These are phyloP conservation scores for Steromphala cineraria DNA, from an alignment of 2,888 invertebrate species.

Conservation along the genomic window DNA sequence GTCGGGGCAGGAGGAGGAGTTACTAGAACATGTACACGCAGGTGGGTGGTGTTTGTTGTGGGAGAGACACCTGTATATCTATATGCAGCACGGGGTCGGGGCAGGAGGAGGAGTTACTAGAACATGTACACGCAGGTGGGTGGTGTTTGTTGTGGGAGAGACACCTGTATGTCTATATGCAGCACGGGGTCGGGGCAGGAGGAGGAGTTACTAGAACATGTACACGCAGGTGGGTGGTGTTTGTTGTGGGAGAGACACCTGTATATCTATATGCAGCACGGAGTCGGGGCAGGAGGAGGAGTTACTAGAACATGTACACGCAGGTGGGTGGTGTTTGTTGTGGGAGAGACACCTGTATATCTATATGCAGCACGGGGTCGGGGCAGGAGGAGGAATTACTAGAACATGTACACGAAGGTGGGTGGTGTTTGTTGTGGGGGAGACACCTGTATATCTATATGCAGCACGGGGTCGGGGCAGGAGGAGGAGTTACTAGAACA, in stretches of 20 bases:
- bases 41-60: too few species aligned
- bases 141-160: too few species aligned
- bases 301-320: conserved; percentile 81
- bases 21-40: too few species aligned
- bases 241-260: conserved; percentile 78
- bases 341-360: too few species aligned
- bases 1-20: too few species aligned
- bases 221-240: too few species aligned
- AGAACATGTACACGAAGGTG: too few species aligned
- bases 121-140: conserved; percentile 79
- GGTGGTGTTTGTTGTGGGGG: conserved; percentile 77
- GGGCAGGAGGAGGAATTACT: too few species aligned
- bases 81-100: conserved; percentile 84
- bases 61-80: conserved; percentile 81
- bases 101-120: conserved; percentile 81
- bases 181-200: too few species aligned
- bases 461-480: conserved; percentile 81
- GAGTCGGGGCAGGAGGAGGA: conserved; percentile 82
- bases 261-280: conserved; percentile 83
- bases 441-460: conserved; percentile 82
- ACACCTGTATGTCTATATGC: too few species aligned
- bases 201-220: too few species aligned
- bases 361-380: too few species aligned
- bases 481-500: conserved; percentile 83
- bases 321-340: conserved; percentile 65